These are phyloP conservation scores for Chaetodon trifasciatus DNA, from an alignment of 2,797 vertebrate genomes.

Conservation along the genomic window DNA sequence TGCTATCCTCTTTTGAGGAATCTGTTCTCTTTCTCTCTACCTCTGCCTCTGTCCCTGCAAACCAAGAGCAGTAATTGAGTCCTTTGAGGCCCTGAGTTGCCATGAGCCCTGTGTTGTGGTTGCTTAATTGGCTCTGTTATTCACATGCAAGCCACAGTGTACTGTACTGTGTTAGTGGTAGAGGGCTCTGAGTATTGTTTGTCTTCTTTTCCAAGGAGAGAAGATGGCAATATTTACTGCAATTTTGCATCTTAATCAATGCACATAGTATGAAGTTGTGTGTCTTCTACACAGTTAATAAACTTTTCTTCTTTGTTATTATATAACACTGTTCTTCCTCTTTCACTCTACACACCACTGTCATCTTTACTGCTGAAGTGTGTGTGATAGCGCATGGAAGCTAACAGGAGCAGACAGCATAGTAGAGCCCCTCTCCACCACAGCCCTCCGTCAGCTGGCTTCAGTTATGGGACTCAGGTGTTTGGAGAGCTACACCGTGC, in stretches of 20 bases:
- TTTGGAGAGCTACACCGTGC: constrained; percentile 9
- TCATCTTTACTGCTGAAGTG: constrained; percentile 1
- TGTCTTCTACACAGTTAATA: neutral
- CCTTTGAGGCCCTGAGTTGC: constrained; percentile 82
- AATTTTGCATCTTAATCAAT: constrained; percentile 23
- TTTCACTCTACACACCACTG: neutral
- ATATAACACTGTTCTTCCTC: neutral
- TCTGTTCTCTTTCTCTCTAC: constrained; percentile 32
- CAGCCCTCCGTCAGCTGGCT: constrained; percentile 24
- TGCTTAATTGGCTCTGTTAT: constrained; percentile 83
- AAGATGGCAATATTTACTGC: constrained; percentile 43
- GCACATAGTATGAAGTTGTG: constrained; percentile 10
- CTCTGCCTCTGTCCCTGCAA: constrained; percentile 57
- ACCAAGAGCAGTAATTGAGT: constrained; percentile 81
- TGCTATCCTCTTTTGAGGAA: constrained; percentile 63
- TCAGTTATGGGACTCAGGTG: constrained; percentile 35
- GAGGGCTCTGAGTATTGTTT: constrained; percentile 46
- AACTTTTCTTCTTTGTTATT: constrained; percentile 3
- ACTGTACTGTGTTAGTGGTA: constrained; percentile 41
- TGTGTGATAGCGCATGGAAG: constrained; percentile 28
- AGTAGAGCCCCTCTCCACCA: constrained; percentile 12
- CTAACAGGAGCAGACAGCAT: constrained; percentile 35
- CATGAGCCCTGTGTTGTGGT: constrained; percentile 78
- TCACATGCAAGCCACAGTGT: constrained; percentile 65
- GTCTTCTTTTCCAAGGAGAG: constrained; percentile 49